Percentiles rank a stretch among this genome's conserved stretches.
Conservation (phyloP, 1,140 invertebrate genomes). For the Drosophila tristis region DNA sequence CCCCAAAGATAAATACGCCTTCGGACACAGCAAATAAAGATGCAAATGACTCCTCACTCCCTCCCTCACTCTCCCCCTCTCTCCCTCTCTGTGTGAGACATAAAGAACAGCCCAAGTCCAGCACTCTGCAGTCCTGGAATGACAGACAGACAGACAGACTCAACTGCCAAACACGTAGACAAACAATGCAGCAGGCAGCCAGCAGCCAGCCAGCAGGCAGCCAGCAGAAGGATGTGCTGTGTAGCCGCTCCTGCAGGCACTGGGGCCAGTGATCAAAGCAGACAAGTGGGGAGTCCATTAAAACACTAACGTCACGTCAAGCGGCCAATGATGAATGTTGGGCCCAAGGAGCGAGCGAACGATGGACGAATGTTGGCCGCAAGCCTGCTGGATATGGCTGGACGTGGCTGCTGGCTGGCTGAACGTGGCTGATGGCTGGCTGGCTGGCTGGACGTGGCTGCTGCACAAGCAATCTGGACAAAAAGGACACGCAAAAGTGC, state of each 20-base stretch:
- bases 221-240: constrained; percentile 13
- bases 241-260: not conserved
- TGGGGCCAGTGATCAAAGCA: constrained; percentile 64
- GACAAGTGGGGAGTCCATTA: constrained; percentile 81
- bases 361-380: no score
- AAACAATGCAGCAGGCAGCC: constrained; percentile 33
- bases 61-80: no score
- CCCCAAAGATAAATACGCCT: constrained; percentile 37
- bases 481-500: constrained; percentile 35
- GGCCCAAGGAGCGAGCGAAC: constrained; percentile 49
- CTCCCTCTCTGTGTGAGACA: constrained; percentile 18
- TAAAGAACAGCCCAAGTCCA: constrained; percentile 23
- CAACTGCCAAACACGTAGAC: constrained; percentile 58
- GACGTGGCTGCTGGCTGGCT: not conserved
- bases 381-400: not conserved
- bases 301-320: constrained; percentile 80
- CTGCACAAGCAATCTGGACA: no score
- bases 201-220: no score
- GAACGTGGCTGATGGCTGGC: not conserved
- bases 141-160: constrained; percentile 21
- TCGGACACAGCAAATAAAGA: constrained; percentile 52
- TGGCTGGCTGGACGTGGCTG: no score
- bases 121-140: not conserved
- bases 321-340: constrained; percentile 73
- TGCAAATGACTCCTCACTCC: constrained; percentile 64